Evolutionary conservation across 2,888 invertebrate genomes (phyloP), one percentile per base, ranked within the genome.

Genomic region (Empis stercorea): DNA sequence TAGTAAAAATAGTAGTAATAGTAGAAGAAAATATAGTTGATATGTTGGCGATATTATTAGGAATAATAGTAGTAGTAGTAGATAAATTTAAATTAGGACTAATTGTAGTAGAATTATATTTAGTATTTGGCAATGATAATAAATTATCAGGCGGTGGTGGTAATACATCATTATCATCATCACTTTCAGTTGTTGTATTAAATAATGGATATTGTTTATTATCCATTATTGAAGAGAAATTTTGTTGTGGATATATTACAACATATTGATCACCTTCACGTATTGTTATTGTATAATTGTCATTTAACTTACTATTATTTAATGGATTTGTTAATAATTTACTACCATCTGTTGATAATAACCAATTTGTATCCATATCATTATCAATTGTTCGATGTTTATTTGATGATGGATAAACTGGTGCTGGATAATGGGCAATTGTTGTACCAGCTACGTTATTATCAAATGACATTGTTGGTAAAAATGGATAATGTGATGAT

Each of bases 261-360:
- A 54, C 45, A 17, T 54, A 56, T 17, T 56, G 50, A 42, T 52
- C 56, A 39, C 57, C 57, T 46, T 56, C 55, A n/a, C 57, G 54
- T 45, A 57, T 57, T n/a, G 53, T 54, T 27, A 57, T 37, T 15
- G 57, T 57, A 11, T 56, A 50, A 46, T 56, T 55, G 48, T 56
- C 54, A 43, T 27, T 27, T 16, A 53, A 47, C 27, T 46, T 49
- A 46, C 45, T 52, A 39, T 38, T 48, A 32, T 52, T 44, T 11
- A 38, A 6, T 23, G 27, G 14, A 40, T 27, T 40, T 23, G 20
- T 9, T 14, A 14, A 14, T 9, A 34, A 34, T n/a, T 10, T n/a
- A n/a, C 5, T n/a, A n/a, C 17, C 40, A 14, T 40, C 40, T 7
- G 27, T 23, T 14, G 23, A n/a, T 40, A 40, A 23, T 10, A 13